These are phyloP conservation scores for Galeruca laticollis DNA, from an alignment of 2,888 invertebrate genomes.

Conservation along the genomic window DNA sequence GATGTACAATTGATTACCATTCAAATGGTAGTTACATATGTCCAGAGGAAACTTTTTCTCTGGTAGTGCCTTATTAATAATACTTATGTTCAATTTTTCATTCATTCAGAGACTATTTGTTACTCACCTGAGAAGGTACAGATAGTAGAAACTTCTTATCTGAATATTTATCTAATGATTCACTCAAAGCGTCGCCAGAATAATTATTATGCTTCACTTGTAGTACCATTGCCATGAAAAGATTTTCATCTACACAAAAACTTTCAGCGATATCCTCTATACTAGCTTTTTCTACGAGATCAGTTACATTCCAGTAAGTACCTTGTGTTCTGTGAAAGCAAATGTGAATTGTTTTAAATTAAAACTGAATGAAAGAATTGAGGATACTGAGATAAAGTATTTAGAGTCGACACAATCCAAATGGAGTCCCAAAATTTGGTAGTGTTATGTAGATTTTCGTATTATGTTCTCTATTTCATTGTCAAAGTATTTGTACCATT, in stretches of 20 bases:
- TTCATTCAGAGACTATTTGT: background rate
- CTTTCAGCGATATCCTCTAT: slow-evolving; percentile 55
- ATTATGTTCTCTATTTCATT: no score
- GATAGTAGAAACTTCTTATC: slow-evolving; percentile 57
- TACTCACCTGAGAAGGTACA: slow-evolving; percentile 62
- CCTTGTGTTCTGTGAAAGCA: slow-evolving; percentile 54
- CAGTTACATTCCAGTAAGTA: slow-evolving; percentile 45
- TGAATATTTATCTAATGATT: slow-evolving; percentile 28
- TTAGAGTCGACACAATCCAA: no score
- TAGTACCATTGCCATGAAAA: slow-evolving; percentile 56
- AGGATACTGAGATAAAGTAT: no score
- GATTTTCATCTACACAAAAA: slow-evolving; percentile 67
- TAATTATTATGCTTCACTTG: slow-evolving; percentile 2
- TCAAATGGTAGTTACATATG: no score
- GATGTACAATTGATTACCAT: no score
- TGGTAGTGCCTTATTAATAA: no score
- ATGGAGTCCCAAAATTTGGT: no score
- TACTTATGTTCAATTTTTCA: no score
- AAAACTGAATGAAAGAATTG: no score
- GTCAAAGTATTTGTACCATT: no score
- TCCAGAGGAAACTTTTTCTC: no score
- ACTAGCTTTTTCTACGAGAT: slow-evolving; percentile 54
- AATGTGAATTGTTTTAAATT: background rate
- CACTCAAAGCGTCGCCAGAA: slow-evolving; percentile 36
- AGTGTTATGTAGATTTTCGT: no score